Percentiles rank a stretch among this genome's conserved stretches.
These are phyloP conservation scores for Pelodytes ibericus DNA, from an alignment of 2,797 vertebrate genomes.

Conservation along the genomic window DNA sequence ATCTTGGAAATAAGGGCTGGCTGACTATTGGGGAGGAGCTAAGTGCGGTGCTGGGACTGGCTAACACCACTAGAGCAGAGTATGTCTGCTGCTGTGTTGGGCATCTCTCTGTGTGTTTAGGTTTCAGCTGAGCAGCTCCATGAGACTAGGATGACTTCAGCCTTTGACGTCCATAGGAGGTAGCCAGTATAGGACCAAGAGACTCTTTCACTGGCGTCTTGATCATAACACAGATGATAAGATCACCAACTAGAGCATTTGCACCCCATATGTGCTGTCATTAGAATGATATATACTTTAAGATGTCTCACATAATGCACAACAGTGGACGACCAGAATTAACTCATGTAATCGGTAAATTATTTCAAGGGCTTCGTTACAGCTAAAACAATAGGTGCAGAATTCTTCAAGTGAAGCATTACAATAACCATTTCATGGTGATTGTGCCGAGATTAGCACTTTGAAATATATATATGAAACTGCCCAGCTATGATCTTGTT, in stretches of 20 bases:
- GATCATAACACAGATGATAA: constrained; percentile 14
- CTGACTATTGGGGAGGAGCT: constrained; percentile 21
- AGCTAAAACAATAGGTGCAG: too few relatives aligned
- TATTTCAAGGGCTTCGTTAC: too few relatives aligned
- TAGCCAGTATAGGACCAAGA: constrained; percentile 10
- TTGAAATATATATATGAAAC: too few relatives aligned
- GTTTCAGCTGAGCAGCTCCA: neutral
- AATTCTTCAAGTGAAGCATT: too few relatives aligned
- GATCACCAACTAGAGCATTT: neutral
- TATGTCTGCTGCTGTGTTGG: constrained; percentile 27
- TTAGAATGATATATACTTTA: neutral
- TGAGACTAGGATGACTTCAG: constrained; percentile 27
- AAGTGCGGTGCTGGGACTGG: constrained; percentile 13
- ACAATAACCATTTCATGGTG: too few relatives aligned
- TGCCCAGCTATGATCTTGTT: too few relatives aligned
- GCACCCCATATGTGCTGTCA: neutral
- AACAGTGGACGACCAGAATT: neutral
- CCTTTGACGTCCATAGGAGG: constrained; percentile 42
- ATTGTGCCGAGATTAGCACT: too few relatives aligned
- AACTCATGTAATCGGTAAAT: too few relatives aligned
- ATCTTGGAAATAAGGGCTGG: constrained; percentile 20
- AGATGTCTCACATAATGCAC: neutral
- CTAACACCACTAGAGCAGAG: neutral
- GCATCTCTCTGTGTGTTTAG: neutral
- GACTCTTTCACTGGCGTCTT: constrained; percentile 15